Evolutionary conservation across 1,140 invertebrate species (phyloP), one percentile per base, ranked within the genome.

Genomic region (Drosophila littoralis): DNA sequence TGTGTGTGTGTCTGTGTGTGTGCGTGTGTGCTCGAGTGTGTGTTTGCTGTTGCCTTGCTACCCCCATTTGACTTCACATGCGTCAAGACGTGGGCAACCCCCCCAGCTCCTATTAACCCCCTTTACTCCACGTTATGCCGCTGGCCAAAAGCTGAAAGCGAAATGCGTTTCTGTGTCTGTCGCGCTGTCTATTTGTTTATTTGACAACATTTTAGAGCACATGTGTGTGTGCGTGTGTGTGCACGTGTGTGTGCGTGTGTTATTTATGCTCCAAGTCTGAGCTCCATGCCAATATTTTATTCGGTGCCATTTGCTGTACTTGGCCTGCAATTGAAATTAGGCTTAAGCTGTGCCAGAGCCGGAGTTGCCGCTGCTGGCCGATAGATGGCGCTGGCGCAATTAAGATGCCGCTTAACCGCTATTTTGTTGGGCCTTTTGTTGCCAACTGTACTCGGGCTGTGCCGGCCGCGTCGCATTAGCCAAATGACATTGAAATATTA

Each of bases 401-500:
- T 75, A 75, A 59, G 58, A 63, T 15, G 36, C 35, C 58, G 22
- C 69, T 52, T 64, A 65, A 69, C 55, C 54, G 59, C 68, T 48
- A 35, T 54, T 54, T 6, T 36, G 5, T n/a, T 52, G 10, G 45
- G 22, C 36, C 45, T 65, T 72, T 88, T 88, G 83, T 52, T 10
- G 40, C 51, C 83, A 68, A 88, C 83, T 88, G 83, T 88, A 88
- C 82, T 72, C 79, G n/a, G 9, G 3, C 28, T 28, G 36, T 58
- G 40, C 42, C 7, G 9, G 28, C 7, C 57, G 48, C 58, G 7
- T 54, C 79, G 80, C 81, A 84, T 86, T 88, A 82, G 81, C 72
- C 32, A 65, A 88, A 88, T 88, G 84, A 80, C 84, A 84, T 84
- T 88, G 84, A 88, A 88, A 84, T 88, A 88, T 88, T 88, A 88